Evolutionary conservation across 2,888 invertebrate genomes (phyloP).

Genomic region (Hybos culiciformis): DNA sequence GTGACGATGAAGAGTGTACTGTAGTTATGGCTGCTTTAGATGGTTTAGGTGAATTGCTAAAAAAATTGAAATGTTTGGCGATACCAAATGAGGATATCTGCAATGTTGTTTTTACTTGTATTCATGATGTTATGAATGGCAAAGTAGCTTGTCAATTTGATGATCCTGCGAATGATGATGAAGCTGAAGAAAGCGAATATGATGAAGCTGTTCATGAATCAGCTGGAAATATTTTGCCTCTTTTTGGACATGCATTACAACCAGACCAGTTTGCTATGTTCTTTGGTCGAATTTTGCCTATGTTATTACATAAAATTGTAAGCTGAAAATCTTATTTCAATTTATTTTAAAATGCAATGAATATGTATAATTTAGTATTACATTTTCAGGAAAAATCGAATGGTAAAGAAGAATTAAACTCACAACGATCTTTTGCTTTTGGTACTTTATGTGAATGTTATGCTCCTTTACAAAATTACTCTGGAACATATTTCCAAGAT

Average conservation of each 20-base stretch:
- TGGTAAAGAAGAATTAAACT: conserved; percentile 32
- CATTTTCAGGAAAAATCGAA: conserved; percentile 46
- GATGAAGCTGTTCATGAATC: conserved; percentile 59
- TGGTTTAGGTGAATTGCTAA: conserved; percentile 46
- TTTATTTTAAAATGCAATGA: conserved; percentile 24
- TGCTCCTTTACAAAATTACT: conserved; percentile 42
- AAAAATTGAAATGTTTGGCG: conserved; percentile 45
- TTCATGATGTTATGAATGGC: conserved; percentile 49
- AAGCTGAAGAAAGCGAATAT: conserved; percentile 54
- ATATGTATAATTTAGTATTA: conserved; percentile 4
- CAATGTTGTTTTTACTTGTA: conserved; percentile 50
- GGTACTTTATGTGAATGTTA: conserved; percentile 63
- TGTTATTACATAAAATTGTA: conserved; percentile 51
- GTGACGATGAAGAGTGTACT: conserved; percentile 38
- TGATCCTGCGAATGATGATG: conserved; percentile 35
- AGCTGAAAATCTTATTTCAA: too few species aligned
- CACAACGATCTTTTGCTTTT: conserved; percentile 56
- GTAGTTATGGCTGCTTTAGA: conserved; percentile 58
- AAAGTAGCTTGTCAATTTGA: conserved; percentile 45
- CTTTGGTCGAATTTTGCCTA: conserved; percentile 48
- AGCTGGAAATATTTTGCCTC: conserved; percentile 59
- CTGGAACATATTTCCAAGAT: conserved; percentile 43
- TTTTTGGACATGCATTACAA: conserved; percentile 49
- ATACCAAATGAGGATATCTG: conserved; percentile 46
- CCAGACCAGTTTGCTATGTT: conserved; percentile 53